Evolutionary conservation across 2,113 vertebrate species (phyloP).

Genomic region (Lepus americanus): DNA sequence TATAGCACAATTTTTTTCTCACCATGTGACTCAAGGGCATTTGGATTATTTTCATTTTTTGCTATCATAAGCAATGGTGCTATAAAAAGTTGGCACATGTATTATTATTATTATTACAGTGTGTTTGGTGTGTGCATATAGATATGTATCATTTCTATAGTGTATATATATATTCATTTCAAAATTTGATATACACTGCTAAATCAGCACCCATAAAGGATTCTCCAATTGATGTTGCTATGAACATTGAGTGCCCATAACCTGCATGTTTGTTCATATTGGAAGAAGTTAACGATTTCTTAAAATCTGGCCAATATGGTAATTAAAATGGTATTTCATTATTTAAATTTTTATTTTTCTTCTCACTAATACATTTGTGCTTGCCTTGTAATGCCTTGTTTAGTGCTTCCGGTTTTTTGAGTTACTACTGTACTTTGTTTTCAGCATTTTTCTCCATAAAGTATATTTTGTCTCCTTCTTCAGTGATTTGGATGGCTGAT

Average conservation of each 20-base stretch:
- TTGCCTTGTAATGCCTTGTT: not conserved
- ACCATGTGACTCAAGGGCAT: not conserved
- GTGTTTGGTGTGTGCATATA: not conserved
- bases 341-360: not conserved
- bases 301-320: not conserved
- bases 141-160: not conserved
- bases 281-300: not conserved
- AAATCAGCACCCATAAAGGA: not conserved
- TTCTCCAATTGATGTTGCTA: not conserved
- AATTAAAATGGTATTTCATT: not conserved
- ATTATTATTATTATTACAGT: not conserved
- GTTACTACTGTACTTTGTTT: not conserved
- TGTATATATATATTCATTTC: not conserved
- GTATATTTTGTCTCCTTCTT: not conserved
- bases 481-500: not conserved
- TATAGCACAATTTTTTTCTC: not conserved
- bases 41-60: conserved; percentile 22
- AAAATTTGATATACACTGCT: not conserved
- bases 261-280: not conserved
- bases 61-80: not conserved
- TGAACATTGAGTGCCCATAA: not conserved
- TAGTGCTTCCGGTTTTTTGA: not conserved
- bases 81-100: not conserved
- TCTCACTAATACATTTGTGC: not conserved
- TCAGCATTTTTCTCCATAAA: not conserved